Base-by-base conservation (phyloP, 1,140 invertebrate species). In the Tachypleus tridentatus region DNA sequence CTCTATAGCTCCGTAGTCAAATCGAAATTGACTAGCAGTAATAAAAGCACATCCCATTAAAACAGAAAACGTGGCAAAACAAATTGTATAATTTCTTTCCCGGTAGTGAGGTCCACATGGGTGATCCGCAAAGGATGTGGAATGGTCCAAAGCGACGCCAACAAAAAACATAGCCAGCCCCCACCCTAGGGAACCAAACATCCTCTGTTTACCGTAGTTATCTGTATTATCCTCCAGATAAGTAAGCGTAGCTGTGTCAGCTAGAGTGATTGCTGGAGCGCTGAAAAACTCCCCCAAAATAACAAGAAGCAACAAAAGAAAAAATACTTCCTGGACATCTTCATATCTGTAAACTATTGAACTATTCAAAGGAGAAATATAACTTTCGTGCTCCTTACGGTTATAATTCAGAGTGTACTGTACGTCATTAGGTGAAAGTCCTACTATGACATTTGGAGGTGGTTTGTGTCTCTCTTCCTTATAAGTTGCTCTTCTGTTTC, bases 121-220 rank as follows among this genome's bases (percentile, higher is more conserved):
- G 78, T 93, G 89, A 63, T 80, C 75, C 83, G 89, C 80, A 89
- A 99, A 72, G 81, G 87, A 68, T 83, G 97, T 75, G 1, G 94
- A 96, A 75, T 97, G 93, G 79, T 99, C 97, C 56, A 99, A 79
- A n/a, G 92, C 95, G 70, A 97, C 95, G 53, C 96, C 96, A 57
- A 98, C 92, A 74, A 98, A 89, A 76, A 99, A 98, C 96, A 99
- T 99, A 8, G 95, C 89, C 65, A 98, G 77, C 50, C 92, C 96
- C 96, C 95, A 98, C 47, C 97, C 97, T 58, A 98, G 79, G 49
- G 94, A 98, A 1, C 97, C 97, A 75, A 98, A 98, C 92, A 99
- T 97, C 69, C 96, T 84, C 77, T 98, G 95, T 69, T 94, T 88
- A 0, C 95, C 95, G 75, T 98, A 98, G 70, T 87, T 85, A 65